Conservation (phyloP, 2,113 vertebrate genomes). For the Oenanthe melanoleuca region DNA sequence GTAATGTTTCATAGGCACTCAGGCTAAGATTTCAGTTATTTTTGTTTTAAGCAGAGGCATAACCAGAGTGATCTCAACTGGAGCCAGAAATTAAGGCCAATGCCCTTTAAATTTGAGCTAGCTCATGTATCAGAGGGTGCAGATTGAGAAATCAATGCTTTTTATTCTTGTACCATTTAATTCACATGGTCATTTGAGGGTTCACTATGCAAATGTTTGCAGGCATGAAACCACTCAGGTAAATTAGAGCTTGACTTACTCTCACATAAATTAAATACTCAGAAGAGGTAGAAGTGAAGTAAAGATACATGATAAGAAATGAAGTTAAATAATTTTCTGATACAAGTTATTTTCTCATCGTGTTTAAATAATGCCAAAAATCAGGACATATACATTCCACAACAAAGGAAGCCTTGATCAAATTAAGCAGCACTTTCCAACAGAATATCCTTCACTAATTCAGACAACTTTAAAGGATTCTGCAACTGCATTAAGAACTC, state of each 20-base stretch:
- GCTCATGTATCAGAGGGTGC: background rate
- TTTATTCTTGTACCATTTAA: background rate
- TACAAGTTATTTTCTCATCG: background rate
- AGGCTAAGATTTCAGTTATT: background rate
- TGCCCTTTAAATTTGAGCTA: background rate
- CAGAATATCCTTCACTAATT: background rate
- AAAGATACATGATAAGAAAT: background rate
- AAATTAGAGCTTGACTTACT: background rate
- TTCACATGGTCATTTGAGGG: background rate
- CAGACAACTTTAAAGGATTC: background rate
- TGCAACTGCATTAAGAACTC: background rate
- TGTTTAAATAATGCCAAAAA: background rate
- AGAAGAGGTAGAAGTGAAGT: background rate
- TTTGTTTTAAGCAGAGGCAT: background rate
- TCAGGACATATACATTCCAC: background rate
- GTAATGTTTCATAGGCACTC: background rate
- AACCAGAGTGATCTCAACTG: background rate
- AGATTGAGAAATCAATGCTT: background rate
- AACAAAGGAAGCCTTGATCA: background rate
- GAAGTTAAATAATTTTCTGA: background rate
- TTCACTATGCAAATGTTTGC: background rate
- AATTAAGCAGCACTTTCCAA: background rate
- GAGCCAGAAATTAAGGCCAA: background rate
- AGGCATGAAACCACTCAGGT: background rate
- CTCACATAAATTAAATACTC: background rate